phyloP scores from a whole-genome alignment of 1,140 invertebrate genomes.

The Cotesia glomerata region DNA sequence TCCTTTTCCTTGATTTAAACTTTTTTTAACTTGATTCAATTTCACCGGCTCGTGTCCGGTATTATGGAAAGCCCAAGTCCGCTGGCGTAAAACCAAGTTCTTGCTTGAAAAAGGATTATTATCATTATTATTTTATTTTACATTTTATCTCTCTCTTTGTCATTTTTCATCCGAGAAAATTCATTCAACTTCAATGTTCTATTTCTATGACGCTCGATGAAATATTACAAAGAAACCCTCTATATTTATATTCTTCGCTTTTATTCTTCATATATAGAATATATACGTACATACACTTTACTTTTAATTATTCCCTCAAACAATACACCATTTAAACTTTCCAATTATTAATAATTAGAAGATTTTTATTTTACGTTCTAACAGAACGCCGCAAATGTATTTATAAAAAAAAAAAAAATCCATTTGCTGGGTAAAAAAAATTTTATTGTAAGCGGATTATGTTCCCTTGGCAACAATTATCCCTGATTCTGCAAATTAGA shows the following conservation, averaged over 20 bases:
- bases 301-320: too few relatives aligned
- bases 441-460: not conserved
- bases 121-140: slow-evolving; percentile 29
- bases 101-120: slow-evolving; percentile 6
- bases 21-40: slow-evolving; percentile 40
- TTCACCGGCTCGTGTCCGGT: slow-evolving; percentile 38
- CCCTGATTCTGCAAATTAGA: not conserved
- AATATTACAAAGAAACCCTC: not conserved
- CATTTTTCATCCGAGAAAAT: not conserved
- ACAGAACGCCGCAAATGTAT: too few relatives aligned
- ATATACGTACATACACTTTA: too few relatives aligned
- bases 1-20: too few relatives aligned
- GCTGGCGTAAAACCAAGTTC: not conserved
- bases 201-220: slow-evolving; percentile 13
- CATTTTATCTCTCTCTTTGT: slow-evolving; percentile 3
- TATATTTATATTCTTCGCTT: not conserved
- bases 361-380: too few relatives aligned
- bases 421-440: too few relatives aligned
- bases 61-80: slow-evolving; percentile 35
- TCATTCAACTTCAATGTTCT: slow-evolving; percentile 7
- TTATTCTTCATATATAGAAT: not conserved
- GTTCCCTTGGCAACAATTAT: not conserved
- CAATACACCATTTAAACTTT: too few relatives aligned
- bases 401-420: too few relatives aligned
- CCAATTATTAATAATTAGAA: too few relatives aligned